phyloP scores from a whole-genome alignment of 2,797 vertebrate species.

The Cirrhinus molitorella region DNA sequence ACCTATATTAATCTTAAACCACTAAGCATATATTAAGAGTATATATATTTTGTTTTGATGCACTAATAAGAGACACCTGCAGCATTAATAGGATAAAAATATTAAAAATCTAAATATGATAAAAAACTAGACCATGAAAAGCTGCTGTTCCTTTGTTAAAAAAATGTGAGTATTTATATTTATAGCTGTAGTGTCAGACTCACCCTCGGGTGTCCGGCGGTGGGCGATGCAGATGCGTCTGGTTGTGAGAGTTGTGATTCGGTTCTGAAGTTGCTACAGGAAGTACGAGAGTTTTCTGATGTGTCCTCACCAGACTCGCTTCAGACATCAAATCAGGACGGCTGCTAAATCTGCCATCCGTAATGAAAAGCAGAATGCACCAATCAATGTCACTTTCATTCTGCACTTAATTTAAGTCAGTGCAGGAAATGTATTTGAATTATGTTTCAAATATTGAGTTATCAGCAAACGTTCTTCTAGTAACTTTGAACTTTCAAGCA shows the following conservation, averaged over 20 bases:
- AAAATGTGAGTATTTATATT: not conserved
- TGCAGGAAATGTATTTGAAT: not conserved
- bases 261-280: constrained; percentile 62
- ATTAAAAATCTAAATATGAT: not conserved
- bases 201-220: not conserved
- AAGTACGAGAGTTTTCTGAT: constrained; percentile 6
- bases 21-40: not conserved
- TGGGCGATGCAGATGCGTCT: not conserved
- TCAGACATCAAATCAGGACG: constrained; percentile 6
- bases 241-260: constrained; percentile 66
- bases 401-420: not conserved
- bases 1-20: not conserved
- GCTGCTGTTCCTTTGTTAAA: not conserved
- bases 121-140: not conserved
- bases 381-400: not conserved
- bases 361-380: not conserved
- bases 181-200: not conserved
- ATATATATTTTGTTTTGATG: not conserved
- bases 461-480: not conserved
- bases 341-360: not conserved
- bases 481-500: not conserved
- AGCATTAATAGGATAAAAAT: not conserved
- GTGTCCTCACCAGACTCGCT: not conserved
- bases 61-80: not conserved
- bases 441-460: not conserved